Evolutionary conservation across 1,140 invertebrate genomes (phyloP), one percentile per base, ranked within the genome.

Genomic region (Trichogramma pretiosum): DNA sequence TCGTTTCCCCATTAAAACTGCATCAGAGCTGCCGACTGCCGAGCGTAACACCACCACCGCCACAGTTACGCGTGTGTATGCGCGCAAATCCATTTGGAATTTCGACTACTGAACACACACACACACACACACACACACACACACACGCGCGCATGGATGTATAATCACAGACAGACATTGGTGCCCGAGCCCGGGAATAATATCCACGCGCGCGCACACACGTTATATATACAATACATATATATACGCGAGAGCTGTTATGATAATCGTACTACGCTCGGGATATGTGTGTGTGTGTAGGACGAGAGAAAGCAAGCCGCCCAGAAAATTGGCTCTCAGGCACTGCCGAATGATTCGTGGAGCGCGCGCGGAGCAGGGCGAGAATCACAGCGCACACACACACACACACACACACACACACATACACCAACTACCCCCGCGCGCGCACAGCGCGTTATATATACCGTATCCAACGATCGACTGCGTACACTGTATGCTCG

Each of bases 281-380:
- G n/a, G n/a, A n/a, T n/a, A n/a, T n/a, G n/a, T n/a, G n/a, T n/a
- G n/a, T n/a, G n/a, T n/a, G n/a, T n/a, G n/a, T n/a, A n/a, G n/a
- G n/a, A n/a, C n/a, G n/a, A n/a, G n/a, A n/a, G n/a, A n/a, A n/a
- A n/a, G 61, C 66, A 72, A 72, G 68, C 68, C 66, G 68, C 64
- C 67, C 68, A 70, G 70, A 72, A 72, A 72, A 72, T 72, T 72
- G 70, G 66, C 68, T 71, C 68, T 71, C 70, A 71, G 68, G n/a
- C n/a, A n/a, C n/a, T n/a, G n/a, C n/a, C n/a, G n/a, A n/a, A n/a
- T n/a, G n/a, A n/a, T n/a, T n/a, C n/a, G n/a, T n/a, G n/a, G n/a
- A n/a, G n/a, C n/a, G n/a, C n/a, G n/a, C n/a, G n/a, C n/a, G n/a
- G n/a, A n/a, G n/a, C n/a, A n/a, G n/a, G n/a, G n/a, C n/a, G n/a